Percentiles rank a stretch among this genome's conserved stretches.
Evolutionary conservation across 2,888 invertebrate species (phyloP).

Genomic region (Drosophila histrio): DNA sequence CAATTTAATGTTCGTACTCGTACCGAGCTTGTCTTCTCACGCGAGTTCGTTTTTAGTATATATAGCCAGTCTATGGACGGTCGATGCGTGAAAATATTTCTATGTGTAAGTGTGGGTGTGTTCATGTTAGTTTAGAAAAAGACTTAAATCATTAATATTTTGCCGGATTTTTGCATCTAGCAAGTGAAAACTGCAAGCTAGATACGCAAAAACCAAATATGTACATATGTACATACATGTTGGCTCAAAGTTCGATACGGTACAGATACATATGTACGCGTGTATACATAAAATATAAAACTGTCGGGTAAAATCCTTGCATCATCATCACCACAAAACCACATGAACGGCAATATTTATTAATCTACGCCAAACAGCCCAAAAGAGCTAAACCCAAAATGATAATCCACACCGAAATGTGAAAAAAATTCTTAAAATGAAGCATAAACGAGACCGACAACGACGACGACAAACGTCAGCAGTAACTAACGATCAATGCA

Average conservation of each 20-base stretch:
- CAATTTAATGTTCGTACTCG: conserved; percentile 75
- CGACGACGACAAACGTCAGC: conserved; percentile 69
- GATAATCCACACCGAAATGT: conserved; percentile 60
- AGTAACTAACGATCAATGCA: conserved; percentile 42
- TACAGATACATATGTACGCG: conserved; percentile 51
- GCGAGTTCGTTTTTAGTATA: conserved; percentile 78
- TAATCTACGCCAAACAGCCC: conserved; percentile 9
- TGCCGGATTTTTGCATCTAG: conserved; percentile 50
- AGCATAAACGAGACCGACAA: conserved; percentile 60
- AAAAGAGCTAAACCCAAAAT: conserved; percentile 32
- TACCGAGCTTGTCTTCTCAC: conserved; percentile 77
- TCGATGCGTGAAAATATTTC: conserved; percentile 81
- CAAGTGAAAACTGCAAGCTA: conserved; percentile 52
- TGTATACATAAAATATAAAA: conserved; percentile 68
- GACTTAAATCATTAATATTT: conserved; percentile 46
- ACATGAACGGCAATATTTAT: conserved; percentile 18
- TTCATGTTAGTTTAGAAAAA: conserved; percentile 65
- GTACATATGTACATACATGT: conserved; percentile 37
- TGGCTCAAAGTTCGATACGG: conserved; percentile 60
- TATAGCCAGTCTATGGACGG: conserved; percentile 79
- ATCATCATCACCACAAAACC: conserved; percentile 50
- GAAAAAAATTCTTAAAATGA: conserved; percentile 51
- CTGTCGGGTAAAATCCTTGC: conserved; percentile 65
- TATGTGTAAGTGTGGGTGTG: conserved; percentile 78
- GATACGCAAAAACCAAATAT: conserved; percentile 25